Base-by-base conservation (phyloP, 2,113 vertebrate species). In the Periophthalmodon schlosseri region DNA sequence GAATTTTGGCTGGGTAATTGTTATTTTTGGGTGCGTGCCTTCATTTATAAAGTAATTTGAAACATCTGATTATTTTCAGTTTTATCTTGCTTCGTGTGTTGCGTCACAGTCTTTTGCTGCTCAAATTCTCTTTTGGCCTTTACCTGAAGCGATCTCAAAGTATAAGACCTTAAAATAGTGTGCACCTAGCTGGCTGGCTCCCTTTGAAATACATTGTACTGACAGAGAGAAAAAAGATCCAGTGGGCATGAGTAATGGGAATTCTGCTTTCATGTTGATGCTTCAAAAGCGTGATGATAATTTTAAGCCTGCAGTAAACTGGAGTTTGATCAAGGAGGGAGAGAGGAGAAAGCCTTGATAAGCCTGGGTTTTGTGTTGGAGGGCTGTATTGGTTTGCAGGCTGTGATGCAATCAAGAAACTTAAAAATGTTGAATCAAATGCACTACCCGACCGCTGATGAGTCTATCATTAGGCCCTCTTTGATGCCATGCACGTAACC, bases 251-350 rank as follows among this genome's bases (percentile, higher is more conserved):
- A 68, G 44, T 74, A 34, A 71, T 72, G 23, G 64, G 70, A 58
- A 54, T 69, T 60, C 54, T 66, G 18, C 80, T 82, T 87, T 86
- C 69, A 86, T 86, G 77, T 84, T 81, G 72, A 72, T 36, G 68
- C 72, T 80, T 80, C 71, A 80, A 76, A 90, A 69, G 83, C 65
- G 66, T 72, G 70, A 80, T 82, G 74, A 76, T 80, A 74, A 83
- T 76, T 74, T 78, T 69, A 68, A 77, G 60, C 65, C 70, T 74
- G 63, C 36, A 73, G 76, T 75, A 66, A 84, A 72, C 56, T 77
- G 24, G 68, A 39, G 76, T 73, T 69, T 81, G 80, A 85, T 24
- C 60, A 68, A 78, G 44, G n/a, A 64, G 71, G 73, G n/a, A 34
- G 56, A 46, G 20, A 57, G 18, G 50, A 18, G 49, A 8, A 23